phyloP scores from a whole-genome alignment of 2,797 vertebrate genomes.

The Tenualosa thibaudeaui region DNA sequence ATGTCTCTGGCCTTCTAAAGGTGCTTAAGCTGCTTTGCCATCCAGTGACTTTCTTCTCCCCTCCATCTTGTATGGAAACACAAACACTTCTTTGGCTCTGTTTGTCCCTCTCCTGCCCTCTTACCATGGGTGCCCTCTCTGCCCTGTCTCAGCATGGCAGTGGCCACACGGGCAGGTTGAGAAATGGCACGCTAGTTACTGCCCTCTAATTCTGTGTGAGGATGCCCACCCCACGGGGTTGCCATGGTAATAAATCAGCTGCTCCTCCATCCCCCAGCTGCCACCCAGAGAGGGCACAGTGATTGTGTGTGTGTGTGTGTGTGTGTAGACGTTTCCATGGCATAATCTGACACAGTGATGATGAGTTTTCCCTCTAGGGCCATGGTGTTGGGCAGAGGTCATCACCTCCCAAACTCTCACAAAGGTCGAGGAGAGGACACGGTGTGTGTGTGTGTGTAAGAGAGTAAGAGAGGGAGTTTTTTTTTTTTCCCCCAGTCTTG shows the following conservation, averaged over 20 bases:
- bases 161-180: not conserved
- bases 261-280: not conserved
- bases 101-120: not conserved
- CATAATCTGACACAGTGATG: not conserved
- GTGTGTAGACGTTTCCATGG: not conserved
- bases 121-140: not conserved
- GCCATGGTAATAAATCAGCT: slow-evolving; percentile 3
- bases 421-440: not conserved
- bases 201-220: not conserved
- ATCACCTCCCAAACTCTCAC: not conserved
- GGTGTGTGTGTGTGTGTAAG: not conserved
- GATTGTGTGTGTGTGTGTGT: not conserved
- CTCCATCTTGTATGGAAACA: not conserved
- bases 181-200: not conserved
- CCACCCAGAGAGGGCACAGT: not conserved
- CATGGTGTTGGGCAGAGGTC: not conserved
- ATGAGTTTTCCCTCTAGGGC: too few species aligned
- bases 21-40: not conserved
- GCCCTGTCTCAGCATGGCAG: not conserved
- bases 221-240: not conserved
- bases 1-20: not conserved
- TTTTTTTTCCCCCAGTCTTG: not conserved
- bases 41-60: not conserved
- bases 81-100: not conserved
- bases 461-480: not conserved